Percentiles rank a stretch among this genome's conserved stretches.
Evolutionary conservation across 1,140 invertebrate genomes (phyloP).

Genomic region (Bathynomus jamesi): DNA sequence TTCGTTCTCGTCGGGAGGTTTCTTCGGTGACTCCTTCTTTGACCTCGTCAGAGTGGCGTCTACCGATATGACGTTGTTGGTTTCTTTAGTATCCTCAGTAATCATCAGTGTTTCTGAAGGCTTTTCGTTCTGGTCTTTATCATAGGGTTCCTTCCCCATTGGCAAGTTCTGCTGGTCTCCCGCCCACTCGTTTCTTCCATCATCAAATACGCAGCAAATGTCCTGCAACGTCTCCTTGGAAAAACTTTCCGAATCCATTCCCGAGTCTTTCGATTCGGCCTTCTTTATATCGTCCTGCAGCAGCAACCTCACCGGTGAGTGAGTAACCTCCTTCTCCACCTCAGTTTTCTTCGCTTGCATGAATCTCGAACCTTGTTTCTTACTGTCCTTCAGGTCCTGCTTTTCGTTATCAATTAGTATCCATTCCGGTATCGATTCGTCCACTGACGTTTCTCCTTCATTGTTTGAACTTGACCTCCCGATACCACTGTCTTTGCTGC

Average conservation of each 20-base stretch:
- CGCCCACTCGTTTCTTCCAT: neutral
- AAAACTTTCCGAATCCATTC: neutral
- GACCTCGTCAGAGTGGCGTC: neutral
- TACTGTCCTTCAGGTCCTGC: neutral
- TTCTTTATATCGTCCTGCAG: neutral
- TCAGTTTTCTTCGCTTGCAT: too few species aligned
- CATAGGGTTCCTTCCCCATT: too few species aligned
- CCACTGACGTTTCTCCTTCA: conserved; percentile 20
- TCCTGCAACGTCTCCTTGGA: neutral
- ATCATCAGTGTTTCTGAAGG: neutral
- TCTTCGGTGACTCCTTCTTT: conserved; percentile 6
- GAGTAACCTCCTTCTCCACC: too few species aligned
- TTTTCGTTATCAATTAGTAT: neutral
- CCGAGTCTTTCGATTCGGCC: neutral
- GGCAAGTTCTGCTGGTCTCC: too few species aligned
- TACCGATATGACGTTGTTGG: too few species aligned
- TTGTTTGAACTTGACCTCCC: conserved; percentile 17
- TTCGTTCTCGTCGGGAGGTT: conserved; percentile 26
- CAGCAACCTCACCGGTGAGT: too few species aligned
- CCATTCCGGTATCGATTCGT: conserved; percentile 19
- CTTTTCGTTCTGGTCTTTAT: neutral
- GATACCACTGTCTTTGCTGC: conserved; percentile 28
- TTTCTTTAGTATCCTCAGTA: neutral
- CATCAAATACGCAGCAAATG: neutral
- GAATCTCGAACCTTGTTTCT: too few species aligned